These are phyloP conservation scores for Orthonevra nobilis DNA, from an alignment of 2,888 invertebrate species.

Conservation along the genomic window DNA sequence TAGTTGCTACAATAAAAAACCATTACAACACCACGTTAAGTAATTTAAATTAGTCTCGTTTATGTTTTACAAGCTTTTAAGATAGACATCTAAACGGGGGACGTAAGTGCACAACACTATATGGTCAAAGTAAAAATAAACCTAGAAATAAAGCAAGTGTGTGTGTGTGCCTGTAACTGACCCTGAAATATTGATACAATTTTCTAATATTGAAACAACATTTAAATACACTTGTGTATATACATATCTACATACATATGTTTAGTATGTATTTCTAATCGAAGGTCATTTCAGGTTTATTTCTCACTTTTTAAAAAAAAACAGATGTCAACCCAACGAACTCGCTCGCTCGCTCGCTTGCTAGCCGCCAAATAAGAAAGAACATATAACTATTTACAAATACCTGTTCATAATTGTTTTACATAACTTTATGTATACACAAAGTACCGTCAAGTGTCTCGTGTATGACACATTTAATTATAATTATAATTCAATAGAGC, in stretches of 20 bases:
- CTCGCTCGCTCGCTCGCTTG: no score
- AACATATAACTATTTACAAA: neutral
- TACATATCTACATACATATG: neutral
- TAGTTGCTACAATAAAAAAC: conserved; percentile 4
- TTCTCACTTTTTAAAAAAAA: conserved; percentile 24
- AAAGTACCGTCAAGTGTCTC: conserved; percentile 20
- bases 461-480: conserved; percentile 40
- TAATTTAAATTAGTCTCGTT: conserved; percentile 37
- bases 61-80: conserved; percentile 23
- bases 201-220: conserved; percentile 55
- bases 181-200: conserved; percentile 58
- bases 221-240: conserved; percentile 1
- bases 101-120: neutral
- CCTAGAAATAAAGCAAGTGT: conserved; percentile 10
- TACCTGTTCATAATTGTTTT: no score
- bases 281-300: conserved; percentile 57
- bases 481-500: conserved; percentile 33
- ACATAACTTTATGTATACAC: conserved; percentile 27
- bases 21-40: conserved; percentile 25
- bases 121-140: conserved; percentile 50
- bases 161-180: conserved; percentile 34
- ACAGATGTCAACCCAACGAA: conserved; percentile 50
- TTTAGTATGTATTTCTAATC: conserved; percentile 31
- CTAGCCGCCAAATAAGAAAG: neutral
- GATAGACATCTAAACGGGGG: neutral